Conservation (phyloP, 2,797 vertebrate genomes). For the Gila robusta region DNA sequence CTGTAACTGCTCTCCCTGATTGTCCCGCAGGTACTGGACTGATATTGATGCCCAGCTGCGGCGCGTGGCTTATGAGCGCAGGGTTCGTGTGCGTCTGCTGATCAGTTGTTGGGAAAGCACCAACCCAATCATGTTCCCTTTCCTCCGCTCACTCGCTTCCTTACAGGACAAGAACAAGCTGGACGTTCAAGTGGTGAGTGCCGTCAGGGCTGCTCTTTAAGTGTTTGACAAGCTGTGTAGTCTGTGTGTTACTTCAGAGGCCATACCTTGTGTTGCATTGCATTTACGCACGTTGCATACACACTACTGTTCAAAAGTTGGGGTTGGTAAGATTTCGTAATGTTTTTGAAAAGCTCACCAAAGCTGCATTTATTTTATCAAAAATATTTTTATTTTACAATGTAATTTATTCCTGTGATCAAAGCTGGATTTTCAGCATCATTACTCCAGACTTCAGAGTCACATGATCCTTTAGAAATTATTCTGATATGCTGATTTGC, state of each 20-base stretch:
- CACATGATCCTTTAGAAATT: background rate
- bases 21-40: slow-evolving; percentile 86
- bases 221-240: too few species aligned
- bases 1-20: background rate
- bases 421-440: background rate
- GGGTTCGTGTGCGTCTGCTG: slow-evolving; percentile 81
- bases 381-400: too few species aligned
- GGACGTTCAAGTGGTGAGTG: slow-evolving; percentile 88
- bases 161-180: slow-evolving; percentile 76
- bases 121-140: slow-evolving; percentile 82
- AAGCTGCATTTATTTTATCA: background rate
- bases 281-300: background rate
- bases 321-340: background rate
- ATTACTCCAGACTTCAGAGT: background rate
- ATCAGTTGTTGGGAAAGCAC: slow-evolving; percentile 87
- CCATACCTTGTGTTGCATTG: background rate
- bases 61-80: slow-evolving; percentile 78
- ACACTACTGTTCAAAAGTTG: too few species aligned
- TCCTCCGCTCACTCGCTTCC: slow-evolving; percentile 87
- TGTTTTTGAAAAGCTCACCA: background rate
- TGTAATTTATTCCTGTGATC: background rate
- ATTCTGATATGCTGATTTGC: background rate
- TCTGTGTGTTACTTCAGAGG: background rate
- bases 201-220: background rate
- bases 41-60: slow-evolving; percentile 86